Evolutionary conservation across 2,888 invertebrate species (phyloP).

Genomic region (Agapostemon virescens): DNA sequence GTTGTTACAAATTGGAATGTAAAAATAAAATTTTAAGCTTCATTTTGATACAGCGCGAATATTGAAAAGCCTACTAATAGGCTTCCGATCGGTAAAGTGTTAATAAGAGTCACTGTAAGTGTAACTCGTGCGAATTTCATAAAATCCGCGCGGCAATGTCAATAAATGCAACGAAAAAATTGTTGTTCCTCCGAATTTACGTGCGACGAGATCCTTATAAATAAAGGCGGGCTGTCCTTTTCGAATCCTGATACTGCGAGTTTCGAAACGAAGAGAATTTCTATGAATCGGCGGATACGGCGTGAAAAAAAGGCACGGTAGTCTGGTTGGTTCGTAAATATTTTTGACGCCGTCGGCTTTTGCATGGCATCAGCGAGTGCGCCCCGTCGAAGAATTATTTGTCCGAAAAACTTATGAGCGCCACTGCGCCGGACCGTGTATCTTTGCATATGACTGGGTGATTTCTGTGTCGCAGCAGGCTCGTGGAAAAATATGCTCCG

Average conservation of each 20-base stretch:
- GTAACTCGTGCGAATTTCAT: too few species aligned
- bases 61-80: too few species aligned
- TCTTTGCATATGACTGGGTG: constrained; percentile 17
- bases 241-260: background rate
- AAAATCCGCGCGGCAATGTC: too few species aligned
- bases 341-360: background rate
- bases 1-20: too few species aligned
- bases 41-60: too few species aligned
- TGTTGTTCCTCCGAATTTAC: too few species aligned
- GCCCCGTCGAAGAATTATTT: constrained; percentile 2
- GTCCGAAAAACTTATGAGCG: constrained; percentile 20
- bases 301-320: background rate
- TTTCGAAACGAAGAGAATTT: background rate
- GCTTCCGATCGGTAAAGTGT: too few species aligned
- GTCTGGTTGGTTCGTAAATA: background rate
- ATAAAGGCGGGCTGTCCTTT: too few species aligned
- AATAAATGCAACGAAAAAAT: too few species aligned
- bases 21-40: too few species aligned
- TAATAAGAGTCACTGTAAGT: too few species aligned
- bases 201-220: too few species aligned
- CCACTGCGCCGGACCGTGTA: background rate
- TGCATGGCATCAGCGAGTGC: background rate
- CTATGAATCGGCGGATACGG: background rate
- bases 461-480: background rate
- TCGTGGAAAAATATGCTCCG: constrained; percentile 11